Percentiles rank a stretch among this genome's conserved stretches.
Evolutionary conservation across 2,797 vertebrate genomes (phyloP).

Genomic region (Propithecus deckenii): DNA sequence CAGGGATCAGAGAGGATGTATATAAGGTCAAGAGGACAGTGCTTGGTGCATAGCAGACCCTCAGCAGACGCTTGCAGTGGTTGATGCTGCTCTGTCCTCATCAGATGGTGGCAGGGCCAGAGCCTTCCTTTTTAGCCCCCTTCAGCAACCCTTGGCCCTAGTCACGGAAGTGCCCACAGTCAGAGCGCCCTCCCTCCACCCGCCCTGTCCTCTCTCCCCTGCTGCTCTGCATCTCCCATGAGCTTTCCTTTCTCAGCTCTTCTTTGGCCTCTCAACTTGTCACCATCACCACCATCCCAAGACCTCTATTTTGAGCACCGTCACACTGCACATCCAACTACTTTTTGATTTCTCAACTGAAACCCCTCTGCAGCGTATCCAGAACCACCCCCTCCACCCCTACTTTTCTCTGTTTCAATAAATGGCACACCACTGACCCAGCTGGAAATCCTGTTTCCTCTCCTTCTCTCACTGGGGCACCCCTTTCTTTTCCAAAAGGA

Average conservation of each 20-base stretch:
- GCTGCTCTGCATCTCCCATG: accelerated
- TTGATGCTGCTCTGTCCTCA: background rate
- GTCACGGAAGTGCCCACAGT: background rate
- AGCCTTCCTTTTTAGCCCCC: too few relatives aligned
- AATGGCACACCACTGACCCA: background rate
- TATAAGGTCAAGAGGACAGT: accelerated
- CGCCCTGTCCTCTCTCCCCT: background rate
- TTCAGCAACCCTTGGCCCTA: background rate
- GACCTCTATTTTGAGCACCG: background rate
- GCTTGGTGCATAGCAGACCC: background rate
- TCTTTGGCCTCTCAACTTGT: background rate
- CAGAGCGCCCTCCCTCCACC: background rate
- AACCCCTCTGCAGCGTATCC: background rate
- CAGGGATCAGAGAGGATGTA: background rate
- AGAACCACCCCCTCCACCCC: background rate
- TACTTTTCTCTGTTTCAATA: background rate
- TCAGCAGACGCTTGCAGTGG: accelerated
- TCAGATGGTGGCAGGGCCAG: background rate
- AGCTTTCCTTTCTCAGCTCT: background rate
- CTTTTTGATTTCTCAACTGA: background rate
- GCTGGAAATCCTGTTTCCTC: background rate
- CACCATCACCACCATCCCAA: too few relatives aligned
- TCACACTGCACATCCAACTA: background rate
- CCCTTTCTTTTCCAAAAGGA: background rate
- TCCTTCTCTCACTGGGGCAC: background rate